Percentiles rank a stretch among this genome's conserved stretches.
phyloP scores from a whole-genome alignment of 2,888 invertebrate species.

The Mesorhabditis sp. region DNA sequence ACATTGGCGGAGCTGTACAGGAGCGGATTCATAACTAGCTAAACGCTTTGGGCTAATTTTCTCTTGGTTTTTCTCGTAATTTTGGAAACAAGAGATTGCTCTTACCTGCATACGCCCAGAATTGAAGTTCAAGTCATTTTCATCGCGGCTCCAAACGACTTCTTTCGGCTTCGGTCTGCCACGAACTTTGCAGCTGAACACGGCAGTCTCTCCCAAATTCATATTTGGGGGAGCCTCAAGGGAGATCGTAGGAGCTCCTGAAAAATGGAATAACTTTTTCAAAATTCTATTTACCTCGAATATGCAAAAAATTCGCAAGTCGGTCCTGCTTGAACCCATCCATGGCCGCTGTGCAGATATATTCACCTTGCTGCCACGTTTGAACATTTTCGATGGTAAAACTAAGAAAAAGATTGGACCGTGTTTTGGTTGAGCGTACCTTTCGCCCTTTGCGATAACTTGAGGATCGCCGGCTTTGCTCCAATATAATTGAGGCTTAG shows the following conservation, averaged over 20 bases:
- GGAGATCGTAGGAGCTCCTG: slow-evolving; percentile 38
- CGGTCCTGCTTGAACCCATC: slow-evolving; percentile 42
- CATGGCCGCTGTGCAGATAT: slow-evolving; percentile 50
- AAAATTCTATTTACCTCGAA: slow-evolving; percentile 35
- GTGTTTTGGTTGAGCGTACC: slow-evolving; percentile 17
- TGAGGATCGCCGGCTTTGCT: slow-evolving; percentile 37
- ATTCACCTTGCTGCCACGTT: slow-evolving; percentile 49
- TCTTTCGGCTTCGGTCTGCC: slow-evolving; percentile 46
- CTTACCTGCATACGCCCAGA: slow-evolving; percentile 37
- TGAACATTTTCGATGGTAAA: slow-evolving; percentile 44
- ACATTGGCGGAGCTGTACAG: too few relatives aligned
- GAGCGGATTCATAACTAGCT: too few relatives aligned
- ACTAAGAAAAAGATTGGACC: slow-evolving; percentile 20
- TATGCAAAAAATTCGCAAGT: slow-evolving; percentile 42
- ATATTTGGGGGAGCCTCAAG: slow-evolving; percentile 22
- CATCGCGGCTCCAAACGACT: slow-evolving; percentile 43
- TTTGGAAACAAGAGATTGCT: too few relatives aligned
- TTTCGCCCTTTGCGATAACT: slow-evolving; percentile 42
- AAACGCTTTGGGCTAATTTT: too few relatives aligned
- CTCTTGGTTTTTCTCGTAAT: too few relatives aligned
- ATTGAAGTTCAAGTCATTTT: slow-evolving; percentile 39
- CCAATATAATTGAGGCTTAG: slow-evolving; percentile 45
- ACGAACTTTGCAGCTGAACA: slow-evolving; percentile 37
- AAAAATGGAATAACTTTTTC: slow-evolving; percentile 9
- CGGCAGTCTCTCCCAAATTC: slow-evolving; percentile 29